A percentile compares a stretch with the other conserved stretches of the same genome.
Evolutionary conservation across 2,797 vertebrate genomes (phyloP).

Genomic region (Ciconia nigra): DNA sequence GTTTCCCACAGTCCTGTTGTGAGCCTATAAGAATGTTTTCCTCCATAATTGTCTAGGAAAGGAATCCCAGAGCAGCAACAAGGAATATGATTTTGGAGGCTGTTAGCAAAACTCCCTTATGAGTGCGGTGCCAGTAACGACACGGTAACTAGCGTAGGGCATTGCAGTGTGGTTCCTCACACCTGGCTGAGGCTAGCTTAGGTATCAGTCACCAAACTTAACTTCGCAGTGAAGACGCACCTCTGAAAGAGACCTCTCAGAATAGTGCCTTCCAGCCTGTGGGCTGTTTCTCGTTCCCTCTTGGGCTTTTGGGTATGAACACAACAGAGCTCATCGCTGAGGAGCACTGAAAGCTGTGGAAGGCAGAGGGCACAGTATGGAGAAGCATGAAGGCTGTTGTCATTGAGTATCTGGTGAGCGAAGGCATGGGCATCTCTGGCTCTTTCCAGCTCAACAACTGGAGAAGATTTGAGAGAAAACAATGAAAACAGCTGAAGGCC

Average conservation of each 20-base stretch:
- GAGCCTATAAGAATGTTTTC: not conserved
- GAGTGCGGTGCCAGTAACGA: not conserved
- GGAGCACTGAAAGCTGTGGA: not conserved
- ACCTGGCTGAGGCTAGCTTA: not conserved
- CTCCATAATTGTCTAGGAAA: not conserved
- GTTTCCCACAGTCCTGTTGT: not conserved
- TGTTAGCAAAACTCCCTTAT: not conserved
- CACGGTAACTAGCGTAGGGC: not conserved
- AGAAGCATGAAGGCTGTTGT: not conserved
- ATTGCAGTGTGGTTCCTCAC: not conserved
- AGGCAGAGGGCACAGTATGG: not conserved
- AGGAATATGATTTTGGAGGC: not conserved
- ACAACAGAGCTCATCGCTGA: not conserved
- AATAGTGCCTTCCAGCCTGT: not conserved
- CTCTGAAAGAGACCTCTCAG: not conserved
- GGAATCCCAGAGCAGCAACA: not conserved
- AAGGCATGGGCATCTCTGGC: not conserved
- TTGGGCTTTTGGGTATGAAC: not conserved
- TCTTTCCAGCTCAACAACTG: not conserved
- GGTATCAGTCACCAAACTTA: not conserved
- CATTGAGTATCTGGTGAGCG: not conserved
- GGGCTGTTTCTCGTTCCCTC: not conserved
- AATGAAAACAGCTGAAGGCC: not conserved
- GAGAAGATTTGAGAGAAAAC: not conserved
- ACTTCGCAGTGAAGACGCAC: not conserved